Evolutionary conservation across 1,140 invertebrate genomes (phyloP).

Genomic region (Bacillus rossius): DNA sequence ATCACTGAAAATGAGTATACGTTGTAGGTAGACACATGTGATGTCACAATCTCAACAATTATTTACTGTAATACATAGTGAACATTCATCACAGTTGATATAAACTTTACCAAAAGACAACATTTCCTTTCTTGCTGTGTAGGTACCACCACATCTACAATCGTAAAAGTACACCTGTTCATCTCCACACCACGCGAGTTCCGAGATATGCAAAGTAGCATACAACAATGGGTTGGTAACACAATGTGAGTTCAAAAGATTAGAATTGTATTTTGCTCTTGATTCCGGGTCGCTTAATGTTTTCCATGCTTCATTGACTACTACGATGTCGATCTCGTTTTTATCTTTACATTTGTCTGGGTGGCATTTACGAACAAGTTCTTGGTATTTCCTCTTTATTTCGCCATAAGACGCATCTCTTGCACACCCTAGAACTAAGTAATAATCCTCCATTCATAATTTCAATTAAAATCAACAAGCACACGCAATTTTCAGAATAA

Average conservation of each 20-base stretch:
- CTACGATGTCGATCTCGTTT: slow-evolving; percentile 42
- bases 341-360: slow-evolving; percentile 56
- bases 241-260: slow-evolving; percentile 44
- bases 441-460: slow-evolving; percentile 27
- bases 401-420: slow-evolving; percentile 48
- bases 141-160: slow-evolving; percentile 59
- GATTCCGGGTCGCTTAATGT: slow-evolving; percentile 47
- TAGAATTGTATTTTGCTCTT: slow-evolving; percentile 53
- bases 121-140: slow-evolving; percentile 46
- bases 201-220: slow-evolving; percentile 45
- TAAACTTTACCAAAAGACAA: slow-evolving; percentile 38
- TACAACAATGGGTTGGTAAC: slow-evolving; percentile 49
- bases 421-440: slow-evolving; percentile 51
- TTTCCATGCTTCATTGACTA: slow-evolving; percentile 50
- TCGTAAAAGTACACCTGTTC: slow-evolving; percentile 44
- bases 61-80: slow-evolving; percentile 51
- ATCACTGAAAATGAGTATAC: too few relatives aligned
- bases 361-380: slow-evolving; percentile 51
- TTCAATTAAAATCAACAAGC: background rate
- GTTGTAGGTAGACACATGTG: too few relatives aligned
- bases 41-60: background rate
- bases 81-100: slow-evolving; percentile 59
- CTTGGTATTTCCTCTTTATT: slow-evolving; percentile 56
- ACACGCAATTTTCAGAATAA: too few relatives aligned
- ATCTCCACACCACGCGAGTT: slow-evolving; percentile 44